phyloP scores from a whole-genome alignment of 2,113 vertebrate species.

The Psittacus erithacus region DNA sequence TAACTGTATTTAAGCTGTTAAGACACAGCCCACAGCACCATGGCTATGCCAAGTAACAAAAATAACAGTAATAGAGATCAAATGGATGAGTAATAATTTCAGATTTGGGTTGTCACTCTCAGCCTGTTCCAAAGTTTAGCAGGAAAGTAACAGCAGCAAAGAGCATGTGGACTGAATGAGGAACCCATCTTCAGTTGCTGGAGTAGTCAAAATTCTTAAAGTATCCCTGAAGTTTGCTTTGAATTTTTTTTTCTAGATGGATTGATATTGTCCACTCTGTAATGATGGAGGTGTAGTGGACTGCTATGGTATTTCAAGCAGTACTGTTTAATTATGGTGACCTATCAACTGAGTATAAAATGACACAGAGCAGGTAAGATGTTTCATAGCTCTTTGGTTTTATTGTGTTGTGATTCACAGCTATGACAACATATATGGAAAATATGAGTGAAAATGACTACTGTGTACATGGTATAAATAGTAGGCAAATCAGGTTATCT shows the following conservation, averaged over 20 bases:
- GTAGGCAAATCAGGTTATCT: not conserved
- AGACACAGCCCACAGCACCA: not conserved
- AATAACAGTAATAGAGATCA: not conserved
- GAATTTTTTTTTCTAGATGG: not conserved
- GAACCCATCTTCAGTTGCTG: not conserved
- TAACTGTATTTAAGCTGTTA: not conserved
- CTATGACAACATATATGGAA: not conserved
- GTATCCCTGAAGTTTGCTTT: not conserved
- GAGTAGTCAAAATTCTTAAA: not conserved
- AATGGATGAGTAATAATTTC: not conserved
- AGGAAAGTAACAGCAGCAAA: not conserved
- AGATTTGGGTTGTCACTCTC: too few species aligned
- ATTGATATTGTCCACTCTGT: not conserved
- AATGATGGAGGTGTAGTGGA: not conserved
- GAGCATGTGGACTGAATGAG: too few species aligned
- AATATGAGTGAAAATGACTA: not conserved
- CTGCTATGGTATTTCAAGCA: not conserved
- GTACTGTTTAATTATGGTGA: not conserved
- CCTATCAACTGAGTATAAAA: not conserved
- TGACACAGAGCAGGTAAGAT: not conserved
- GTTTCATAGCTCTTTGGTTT: not conserved
- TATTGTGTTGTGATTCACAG: not conserved
- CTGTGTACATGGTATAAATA: accelerated
- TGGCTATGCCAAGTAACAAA: not conserved
- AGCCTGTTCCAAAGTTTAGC: not conserved